Evolutionary conservation across 2,888 invertebrate species (phyloP).

Genomic region (Clistopyga incitator): DNA sequence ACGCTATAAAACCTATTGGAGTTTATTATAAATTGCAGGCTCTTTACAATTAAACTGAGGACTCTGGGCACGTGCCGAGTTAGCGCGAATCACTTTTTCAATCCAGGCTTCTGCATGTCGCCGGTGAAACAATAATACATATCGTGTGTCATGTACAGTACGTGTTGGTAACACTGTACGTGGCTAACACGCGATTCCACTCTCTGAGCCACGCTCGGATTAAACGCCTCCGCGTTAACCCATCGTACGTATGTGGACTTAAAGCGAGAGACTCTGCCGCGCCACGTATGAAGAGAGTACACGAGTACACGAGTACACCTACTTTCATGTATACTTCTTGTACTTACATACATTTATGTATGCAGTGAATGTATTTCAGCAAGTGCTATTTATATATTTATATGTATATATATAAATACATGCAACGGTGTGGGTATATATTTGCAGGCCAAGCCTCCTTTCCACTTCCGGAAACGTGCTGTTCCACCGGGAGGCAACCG

Average conservation of each 20-base stretch:
- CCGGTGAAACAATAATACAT: slow-evolving; percentile 38
- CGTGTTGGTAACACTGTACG: slow-evolving; percentile 18
- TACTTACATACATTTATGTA: slow-evolving; percentile 32
- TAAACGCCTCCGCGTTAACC: slow-evolving; percentile 58
- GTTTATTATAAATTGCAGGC: slow-evolving; percentile 48
- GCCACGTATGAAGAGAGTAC: slow-evolving; percentile 4
- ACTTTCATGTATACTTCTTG: slow-evolving; percentile 16
- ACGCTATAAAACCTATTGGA: background rate
- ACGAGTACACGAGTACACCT: slow-evolving; percentile 8
- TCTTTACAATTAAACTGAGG: slow-evolving; percentile 44
- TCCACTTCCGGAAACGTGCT: slow-evolving; percentile 62
- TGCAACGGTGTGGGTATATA: slow-evolving; percentile 18
- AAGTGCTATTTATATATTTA: slow-evolving; percentile 16
- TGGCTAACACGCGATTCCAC: slow-evolving; percentile 58
- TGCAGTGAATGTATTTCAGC: background rate
- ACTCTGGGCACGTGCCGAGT: slow-evolving; percentile 50
- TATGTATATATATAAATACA: slow-evolving; percentile 17
- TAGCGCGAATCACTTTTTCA: slow-evolving; percentile 49
- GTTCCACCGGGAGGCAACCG: slow-evolving; percentile 60
- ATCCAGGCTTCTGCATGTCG: slow-evolving; percentile 43
- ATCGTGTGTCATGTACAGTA: slow-evolving; percentile 7
- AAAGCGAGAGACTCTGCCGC: slow-evolving; percentile 5
- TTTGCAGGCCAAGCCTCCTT: slow-evolving; percentile 20
- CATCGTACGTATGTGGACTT: slow-evolving; percentile 34
- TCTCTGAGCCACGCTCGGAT: slow-evolving; percentile 40